Percentiles rank a stretch among this genome's conserved stretches.
Evolutionary conservation across 2,113 vertebrate genomes (phyloP).

Genomic region (Hypomesus transpacificus): DNA sequence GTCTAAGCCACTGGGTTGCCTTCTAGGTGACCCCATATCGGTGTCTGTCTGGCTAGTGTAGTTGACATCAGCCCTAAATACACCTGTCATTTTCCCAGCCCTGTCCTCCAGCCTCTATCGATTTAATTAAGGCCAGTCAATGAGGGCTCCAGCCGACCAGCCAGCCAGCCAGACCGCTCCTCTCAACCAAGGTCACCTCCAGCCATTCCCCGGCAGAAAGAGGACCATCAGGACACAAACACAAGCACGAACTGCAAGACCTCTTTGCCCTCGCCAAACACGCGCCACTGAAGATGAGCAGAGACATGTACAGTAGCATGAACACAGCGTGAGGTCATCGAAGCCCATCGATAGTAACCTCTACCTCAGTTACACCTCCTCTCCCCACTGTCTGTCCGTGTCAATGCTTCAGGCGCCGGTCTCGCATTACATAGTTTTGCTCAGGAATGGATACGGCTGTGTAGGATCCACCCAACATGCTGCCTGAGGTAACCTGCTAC

Average conservation of each 20-base stretch:
- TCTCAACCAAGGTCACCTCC: constrained; percentile 1
- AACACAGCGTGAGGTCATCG: neutral
- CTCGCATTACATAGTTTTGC: neutral
- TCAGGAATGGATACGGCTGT: neutral
- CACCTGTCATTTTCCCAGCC: constrained; percentile 1
- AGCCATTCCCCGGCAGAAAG: neutral
- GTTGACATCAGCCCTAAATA: neutral
- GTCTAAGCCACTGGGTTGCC: neutral
- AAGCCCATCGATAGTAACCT: neutral
- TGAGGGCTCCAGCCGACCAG: neutral
- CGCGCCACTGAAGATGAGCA: too few relatives aligned
- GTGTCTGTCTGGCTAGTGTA: constrained; percentile 1
- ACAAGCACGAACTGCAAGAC: neutral
- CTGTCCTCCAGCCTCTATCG: neutral
- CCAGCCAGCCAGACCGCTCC: neutral
- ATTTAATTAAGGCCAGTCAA: constrained; percentile 1
- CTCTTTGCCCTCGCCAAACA: neutral
- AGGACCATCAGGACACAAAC: neutral
- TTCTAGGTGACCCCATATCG: neutral
- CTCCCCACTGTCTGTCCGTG: neutral
- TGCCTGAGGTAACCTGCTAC: too few relatives aligned
- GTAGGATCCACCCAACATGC: too few relatives aligned
- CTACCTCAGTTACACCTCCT: neutral
- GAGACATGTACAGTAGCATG: too few relatives aligned
- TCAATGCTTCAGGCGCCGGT: neutral